Base-by-base conservation (phyloP, 64 coral and sea anemone species). In the Anthopleura sola region DNA sequence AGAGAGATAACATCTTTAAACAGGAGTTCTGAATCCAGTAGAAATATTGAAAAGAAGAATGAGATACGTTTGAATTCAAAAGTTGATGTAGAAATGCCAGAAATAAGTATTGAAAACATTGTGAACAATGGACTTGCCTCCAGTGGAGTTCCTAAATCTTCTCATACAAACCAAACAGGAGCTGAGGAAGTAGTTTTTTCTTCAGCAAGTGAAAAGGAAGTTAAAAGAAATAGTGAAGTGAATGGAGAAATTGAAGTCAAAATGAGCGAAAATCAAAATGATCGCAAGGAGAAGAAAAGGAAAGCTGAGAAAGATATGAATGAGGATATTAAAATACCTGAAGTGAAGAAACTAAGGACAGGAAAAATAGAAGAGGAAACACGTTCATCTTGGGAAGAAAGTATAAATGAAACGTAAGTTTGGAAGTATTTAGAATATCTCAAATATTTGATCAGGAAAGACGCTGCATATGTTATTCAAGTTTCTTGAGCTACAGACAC, bases 251-350 rank as follows among this genome's bases (percentile, higher is more conserved):
- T 9, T 23, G 58, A 62, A 62, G 58, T 0, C 21, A 23, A 62
- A 62, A 26, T n/a, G 58, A n/a, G 7, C 23, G 58, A 77, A 77
- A 77, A 37, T 19, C 75, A 77, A 77, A 13, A 77, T 0, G 31
- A 34, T 18, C 32, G 29, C 4, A 77, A 77, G 0, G 32, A 29
- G 19, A 77, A 40, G 37, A 77, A 77, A 77, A 77, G 75, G 6
- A 77, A 77, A 77, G 75, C 75, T n/a, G 58, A 62, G n/a, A 62
- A 26, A 62, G 58, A 62, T 4, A 62, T 62, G 21, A 77, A 34
- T 37, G 75, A 77, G 13, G 75, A 77, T 77, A 19, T 38, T 14
- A 40, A 77, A 40, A 40, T 77, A 77, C 75, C 75, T 2, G 75
- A 77, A 37, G 16, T 40, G 6, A 77, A 77, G 75, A 77, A 38